These are phyloP conservation scores for Perdita meconis DNA, from an alignment of 2,888 invertebrate genomes.

Conservation along the genomic window DNA sequence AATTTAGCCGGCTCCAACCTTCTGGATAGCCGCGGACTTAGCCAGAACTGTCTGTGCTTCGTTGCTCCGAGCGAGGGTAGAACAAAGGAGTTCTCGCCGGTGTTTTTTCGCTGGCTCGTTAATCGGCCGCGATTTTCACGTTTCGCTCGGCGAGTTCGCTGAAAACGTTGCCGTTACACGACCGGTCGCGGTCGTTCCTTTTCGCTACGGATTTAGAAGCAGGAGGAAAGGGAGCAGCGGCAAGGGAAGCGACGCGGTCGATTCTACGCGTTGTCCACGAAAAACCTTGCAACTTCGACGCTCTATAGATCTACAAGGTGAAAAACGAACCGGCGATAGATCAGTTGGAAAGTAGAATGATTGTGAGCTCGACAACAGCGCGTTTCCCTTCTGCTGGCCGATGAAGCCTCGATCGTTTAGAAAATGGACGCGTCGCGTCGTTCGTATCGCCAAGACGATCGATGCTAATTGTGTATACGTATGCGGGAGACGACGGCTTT, in stretches of 20 bases:
- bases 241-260: conserved; percentile 44
- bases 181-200: conserved; percentile 43
- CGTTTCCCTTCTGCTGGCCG: background rate
- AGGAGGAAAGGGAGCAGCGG: conserved; percentile 39
- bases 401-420: background rate
- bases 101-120: conserved; percentile 27
- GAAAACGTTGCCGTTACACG: conserved; percentile 26
- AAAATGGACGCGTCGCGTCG: background rate
- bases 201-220: conserved; percentile 71
- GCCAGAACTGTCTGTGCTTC: background rate
- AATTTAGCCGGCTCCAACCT: conserved; percentile 31
- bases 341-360: no score
- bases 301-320: no score
- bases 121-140: conserved; percentile 31
- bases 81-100: conserved; percentile 25
- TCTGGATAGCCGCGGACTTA: background rate
- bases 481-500: background rate
- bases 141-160: conserved; percentile 4
- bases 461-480: conserved; percentile 16
- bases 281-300: background rate
- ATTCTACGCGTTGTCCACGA: conserved; percentile 11
- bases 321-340: conserved; percentile 1
- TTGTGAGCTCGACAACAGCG: no score
- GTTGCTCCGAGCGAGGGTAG: background rate
- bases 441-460: background rate